A percentile compares a stretch with the other conserved stretches of the same genome.
phyloP scores from a whole-genome alignment of 2,113 vertebrate genomes.

The Rhombomys opimus region DNA sequence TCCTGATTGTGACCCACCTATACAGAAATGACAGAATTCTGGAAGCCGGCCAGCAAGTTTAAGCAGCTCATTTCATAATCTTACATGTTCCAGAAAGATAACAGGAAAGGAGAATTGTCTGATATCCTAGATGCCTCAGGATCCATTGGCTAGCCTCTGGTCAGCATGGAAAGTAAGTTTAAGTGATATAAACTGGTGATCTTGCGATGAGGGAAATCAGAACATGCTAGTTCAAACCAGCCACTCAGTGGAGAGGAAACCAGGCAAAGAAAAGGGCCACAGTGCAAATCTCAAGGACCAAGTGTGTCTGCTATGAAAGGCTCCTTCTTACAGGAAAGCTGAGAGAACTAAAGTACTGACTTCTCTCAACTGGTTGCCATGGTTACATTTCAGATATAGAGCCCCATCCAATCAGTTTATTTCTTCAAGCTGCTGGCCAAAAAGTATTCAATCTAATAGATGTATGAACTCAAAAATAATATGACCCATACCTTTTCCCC shows the following conservation, averaged over 20 bases:
- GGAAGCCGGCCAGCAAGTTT: neutral
- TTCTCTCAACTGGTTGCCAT: neutral
- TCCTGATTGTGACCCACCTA: neutral
- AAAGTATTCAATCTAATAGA: constrained; percentile 19
- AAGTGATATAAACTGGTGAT: neutral
- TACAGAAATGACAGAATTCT: neutral
- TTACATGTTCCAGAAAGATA: constrained; percentile 11
- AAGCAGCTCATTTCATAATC: neutral
- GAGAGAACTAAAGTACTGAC: neutral
- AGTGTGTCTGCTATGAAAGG: neutral
- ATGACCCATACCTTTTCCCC: neutral
- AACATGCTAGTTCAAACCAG: neutral
- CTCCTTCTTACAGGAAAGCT: neutral
- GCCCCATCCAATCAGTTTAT: neutral
- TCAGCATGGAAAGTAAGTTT: neutral
- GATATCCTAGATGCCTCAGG: neutral
- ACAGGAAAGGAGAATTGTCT: neutral
- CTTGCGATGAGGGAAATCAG: neutral
- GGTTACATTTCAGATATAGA: neutral
- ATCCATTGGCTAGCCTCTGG: neutral
- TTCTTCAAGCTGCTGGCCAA: neutral
- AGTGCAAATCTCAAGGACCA: neutral
- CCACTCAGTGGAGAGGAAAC: neutral
- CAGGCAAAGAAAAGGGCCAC: accelerated
- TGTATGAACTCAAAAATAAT: neutral